Evolutionary conservation across 2,113 vertebrate genomes (phyloP), one percentile per base, ranked within the genome.

Genomic region (Aleadryas rufinucha): DNA sequence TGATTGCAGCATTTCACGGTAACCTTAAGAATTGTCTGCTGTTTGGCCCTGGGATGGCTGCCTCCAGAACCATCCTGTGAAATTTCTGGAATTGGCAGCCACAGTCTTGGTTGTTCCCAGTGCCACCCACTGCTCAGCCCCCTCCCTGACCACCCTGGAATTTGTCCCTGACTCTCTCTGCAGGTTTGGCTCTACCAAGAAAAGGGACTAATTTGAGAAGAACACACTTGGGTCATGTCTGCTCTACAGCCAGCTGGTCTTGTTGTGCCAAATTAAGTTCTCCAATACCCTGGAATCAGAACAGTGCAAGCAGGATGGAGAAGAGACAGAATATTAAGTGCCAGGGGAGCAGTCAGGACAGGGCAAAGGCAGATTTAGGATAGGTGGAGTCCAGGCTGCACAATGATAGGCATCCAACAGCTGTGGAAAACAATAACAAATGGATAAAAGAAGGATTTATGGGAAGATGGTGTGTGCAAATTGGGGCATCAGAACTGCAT

Each of bases 341-440:
- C 42, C 41, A 81, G 44, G 72, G 74, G 35, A 93, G 49, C 31
- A 79, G 84, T 72, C n/a, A 50, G 78, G 50, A 84, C 21, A 61
- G 63, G n/a, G 30, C 45, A 76, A 76, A 69, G 57, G 70, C 83
- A 90, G 42, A 84, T 91, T 63, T 81, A 76, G 87, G 60, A 65
- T 87, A 89, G 89, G 54, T 93, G 70, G 24, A 53, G 53, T 69
- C 75, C 72, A 68, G 9, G 11, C 89, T 82, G 26, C 59, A 63
- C 81, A 79, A 52, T 41, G 35, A 49, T 50, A 69, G 75, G 49
- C 5, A 2, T 87, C 56, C 80, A 87, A 20, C 69, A 89, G 84
- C 87, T 91, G 91, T 72, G 77, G 80, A 87, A 78, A 94, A 87
- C 85, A 95, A 30, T 39, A 90, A 89, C 80, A 84, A 83, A 83